Evolutionary conservation across 2,888 invertebrate genomes (phyloP).

Genomic region (Epinotia demarniana): DNA sequence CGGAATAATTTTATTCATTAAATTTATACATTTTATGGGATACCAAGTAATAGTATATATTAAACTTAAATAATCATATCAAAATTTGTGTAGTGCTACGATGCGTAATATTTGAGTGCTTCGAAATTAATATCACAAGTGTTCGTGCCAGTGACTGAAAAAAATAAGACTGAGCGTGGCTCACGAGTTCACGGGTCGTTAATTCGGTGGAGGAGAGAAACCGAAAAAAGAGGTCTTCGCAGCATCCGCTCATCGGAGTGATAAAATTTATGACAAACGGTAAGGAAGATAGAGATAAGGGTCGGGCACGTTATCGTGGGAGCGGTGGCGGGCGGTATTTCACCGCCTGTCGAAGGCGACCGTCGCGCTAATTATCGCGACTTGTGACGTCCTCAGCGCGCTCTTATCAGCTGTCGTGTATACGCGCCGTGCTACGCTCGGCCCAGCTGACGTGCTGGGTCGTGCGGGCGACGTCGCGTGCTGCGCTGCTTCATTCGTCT

Average conservation of each 20-base stretch:
- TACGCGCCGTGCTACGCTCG: slow-evolving; percentile 52
- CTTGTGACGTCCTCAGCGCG: slow-evolving; percentile 48
- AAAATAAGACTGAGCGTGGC: slow-evolving; percentile 66
- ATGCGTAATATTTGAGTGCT: slow-evolving; percentile 55
- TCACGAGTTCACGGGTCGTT: slow-evolving; percentile 80
- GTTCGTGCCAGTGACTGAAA: slow-evolving; percentile 77
- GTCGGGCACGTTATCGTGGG: slow-evolving; percentile 72
- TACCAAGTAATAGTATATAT: slow-evolving; percentile 24
- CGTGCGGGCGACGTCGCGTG: neutral
- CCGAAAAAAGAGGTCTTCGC: slow-evolving; percentile 70
- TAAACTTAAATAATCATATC: slow-evolving; percentile 42
- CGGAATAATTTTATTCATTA: slow-evolving; percentile 46
- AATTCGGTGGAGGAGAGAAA: slow-evolving; percentile 70
- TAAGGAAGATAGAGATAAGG: slow-evolving; percentile 81
- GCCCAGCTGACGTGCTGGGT: slow-evolving; percentile 36
- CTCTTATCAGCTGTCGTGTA: slow-evolving; percentile 60
- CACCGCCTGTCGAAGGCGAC: slow-evolving; percentile 56
- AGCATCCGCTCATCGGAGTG: slow-evolving; percentile 78
- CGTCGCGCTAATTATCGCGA: slow-evolving; percentile 60
- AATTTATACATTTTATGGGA: slow-evolving; percentile 12
- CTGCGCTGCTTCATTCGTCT: neutral
- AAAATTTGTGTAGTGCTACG: slow-evolving; percentile 61
- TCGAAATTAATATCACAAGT: slow-evolving; percentile 61
- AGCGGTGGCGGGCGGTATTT: slow-evolving; percentile 58
- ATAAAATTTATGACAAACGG: slow-evolving; percentile 83